Evolutionary conservation across 1,140 invertebrate genomes (phyloP).

Genomic region (Rhagoletis pomonella): DNA sequence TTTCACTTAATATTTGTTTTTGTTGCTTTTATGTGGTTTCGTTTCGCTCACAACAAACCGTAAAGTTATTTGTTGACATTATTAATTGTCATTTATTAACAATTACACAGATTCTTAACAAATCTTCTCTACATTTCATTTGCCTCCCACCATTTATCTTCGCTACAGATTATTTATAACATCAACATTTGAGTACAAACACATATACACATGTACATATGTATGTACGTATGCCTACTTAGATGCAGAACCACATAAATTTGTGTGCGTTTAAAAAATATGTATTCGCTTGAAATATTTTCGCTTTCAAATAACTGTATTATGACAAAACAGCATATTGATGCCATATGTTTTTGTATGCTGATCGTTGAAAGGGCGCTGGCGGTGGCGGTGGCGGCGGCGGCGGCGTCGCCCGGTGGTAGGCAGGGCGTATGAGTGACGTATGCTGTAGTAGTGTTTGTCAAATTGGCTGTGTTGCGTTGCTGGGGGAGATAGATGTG

Average conservation of each 20-base stretch:
- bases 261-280: not conserved
- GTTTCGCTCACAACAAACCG: not conserved
- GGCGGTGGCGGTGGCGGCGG: too few species aligned
- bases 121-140: not conserved
- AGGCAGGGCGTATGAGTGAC: slow-evolving; percentile 28
- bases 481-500: not conserved
- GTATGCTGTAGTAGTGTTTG: not conserved
- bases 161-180: slow-evolving; percentile 27
- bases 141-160: slow-evolving; percentile 22
- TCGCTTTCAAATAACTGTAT: not conserved
- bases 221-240: too few species aligned
- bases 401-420: not conserved
- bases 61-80: slow-evolving; percentile 24
- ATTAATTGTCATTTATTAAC: slow-evolving; percentile 34
- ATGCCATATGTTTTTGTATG: not conserved
- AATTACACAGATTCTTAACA: slow-evolving; percentile 36
- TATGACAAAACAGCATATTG: not conserved
- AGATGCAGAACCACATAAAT: not conserved
- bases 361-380: not conserved
- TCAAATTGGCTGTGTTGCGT: not conserved
- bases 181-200: not conserved
- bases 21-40: not conserved
- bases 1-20: not conserved
- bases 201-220: not conserved
- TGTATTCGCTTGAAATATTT: not conserved